Evolutionary conservation across 1,140 invertebrate genomes (phyloP).

Genomic region (Pogonomyrmex barbatus): DNA sequence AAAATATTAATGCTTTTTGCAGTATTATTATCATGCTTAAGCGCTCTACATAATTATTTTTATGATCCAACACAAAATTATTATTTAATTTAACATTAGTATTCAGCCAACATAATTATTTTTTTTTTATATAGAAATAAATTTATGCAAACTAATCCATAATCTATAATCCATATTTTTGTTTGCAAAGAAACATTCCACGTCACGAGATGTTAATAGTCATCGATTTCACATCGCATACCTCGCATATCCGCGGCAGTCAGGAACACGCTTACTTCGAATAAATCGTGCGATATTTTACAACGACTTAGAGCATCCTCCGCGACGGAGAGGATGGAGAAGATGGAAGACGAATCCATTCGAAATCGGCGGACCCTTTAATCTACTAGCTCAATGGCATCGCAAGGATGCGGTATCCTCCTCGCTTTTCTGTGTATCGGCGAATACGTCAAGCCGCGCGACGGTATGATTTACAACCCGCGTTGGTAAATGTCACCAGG

Average conservation of each 20-base stretch:
- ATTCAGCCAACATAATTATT: no score
- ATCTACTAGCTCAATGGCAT: slow-evolving; percentile 50
- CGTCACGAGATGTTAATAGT: slow-evolving; percentile 17
- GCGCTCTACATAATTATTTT: no score
- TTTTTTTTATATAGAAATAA: slow-evolving; percentile 3
- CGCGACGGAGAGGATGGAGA: neutral
- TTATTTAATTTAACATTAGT: no score
- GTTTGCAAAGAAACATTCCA: slow-evolving; percentile 9
- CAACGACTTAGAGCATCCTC: slow-evolving; percentile 45
- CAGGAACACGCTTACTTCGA: slow-evolving; percentile 40
- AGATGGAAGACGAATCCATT: slow-evolving; percentile 53
- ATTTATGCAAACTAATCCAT: neutral
- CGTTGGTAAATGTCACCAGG: slow-evolving; percentile 68
- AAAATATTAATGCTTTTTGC: no score
- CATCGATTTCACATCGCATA: slow-evolving; percentile 51
- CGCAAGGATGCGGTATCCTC: slow-evolving; percentile 28
- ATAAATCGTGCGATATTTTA: slow-evolving; percentile 63
- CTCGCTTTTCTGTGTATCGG: slow-evolving; percentile 50
- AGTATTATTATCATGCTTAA: no score
- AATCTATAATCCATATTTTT: slow-evolving; percentile 32
- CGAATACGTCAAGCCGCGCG: slow-evolving; percentile 65
- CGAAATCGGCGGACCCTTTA: slow-evolving; percentile 55
- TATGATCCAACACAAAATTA: no score
- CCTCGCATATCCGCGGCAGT: slow-evolving; percentile 38
- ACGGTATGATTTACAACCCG: slow-evolving; percentile 66